Evolutionary conservation across 1,140 invertebrate genomes (phyloP).

Genomic region (Colletes latitarsis): DNA sequence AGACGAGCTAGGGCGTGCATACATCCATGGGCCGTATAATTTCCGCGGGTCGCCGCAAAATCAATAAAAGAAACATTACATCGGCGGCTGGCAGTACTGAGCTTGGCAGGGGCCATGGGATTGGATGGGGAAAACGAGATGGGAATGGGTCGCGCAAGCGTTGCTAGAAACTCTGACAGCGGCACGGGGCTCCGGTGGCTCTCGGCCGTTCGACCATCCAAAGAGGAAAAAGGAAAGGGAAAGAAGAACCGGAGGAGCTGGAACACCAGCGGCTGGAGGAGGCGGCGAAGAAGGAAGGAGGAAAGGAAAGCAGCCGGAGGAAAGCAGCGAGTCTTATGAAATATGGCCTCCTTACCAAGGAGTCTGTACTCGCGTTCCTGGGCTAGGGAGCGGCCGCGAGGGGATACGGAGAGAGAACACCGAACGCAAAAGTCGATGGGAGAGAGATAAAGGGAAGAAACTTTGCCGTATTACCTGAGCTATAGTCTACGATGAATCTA

Average conservation of each 20-base stretch:
- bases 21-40: conserved; percentile 75
- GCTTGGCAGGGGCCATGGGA: conserved; percentile 73
- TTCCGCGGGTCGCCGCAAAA: conserved; percentile 79
- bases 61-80: conserved; percentile 83
- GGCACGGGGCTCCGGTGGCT: conserved; percentile 62
- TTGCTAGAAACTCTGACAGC: conserved; percentile 73
- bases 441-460: conserved; percentile 36
- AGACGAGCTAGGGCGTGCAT: conserved; percentile 58
- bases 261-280: conserved; percentile 25
- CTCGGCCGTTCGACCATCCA: conserved; percentile 62
- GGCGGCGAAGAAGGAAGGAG: conserved; percentile 58
- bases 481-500: neutral
- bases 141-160: conserved; percentile 78
- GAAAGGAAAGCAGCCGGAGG: conserved; percentile 72
- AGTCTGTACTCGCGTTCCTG: conserved; percentile 64
- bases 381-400: conserved; percentile 46
- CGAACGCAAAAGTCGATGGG: conserved; percentile 9
- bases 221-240: conserved; percentile 68
- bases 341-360: conserved; percentile 78
- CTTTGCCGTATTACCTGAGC: conserved; percentile 23
- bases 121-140: conserved; percentile 77
- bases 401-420: conserved; percentile 26
- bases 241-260: conserved; percentile 51
- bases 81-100: conserved; percentile 76
- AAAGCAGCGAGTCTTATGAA: conserved; percentile 76